phyloP scores from a whole-genome alignment of 2,113 vertebrate genomes.

The Paralichthys olivaceus region DNA sequence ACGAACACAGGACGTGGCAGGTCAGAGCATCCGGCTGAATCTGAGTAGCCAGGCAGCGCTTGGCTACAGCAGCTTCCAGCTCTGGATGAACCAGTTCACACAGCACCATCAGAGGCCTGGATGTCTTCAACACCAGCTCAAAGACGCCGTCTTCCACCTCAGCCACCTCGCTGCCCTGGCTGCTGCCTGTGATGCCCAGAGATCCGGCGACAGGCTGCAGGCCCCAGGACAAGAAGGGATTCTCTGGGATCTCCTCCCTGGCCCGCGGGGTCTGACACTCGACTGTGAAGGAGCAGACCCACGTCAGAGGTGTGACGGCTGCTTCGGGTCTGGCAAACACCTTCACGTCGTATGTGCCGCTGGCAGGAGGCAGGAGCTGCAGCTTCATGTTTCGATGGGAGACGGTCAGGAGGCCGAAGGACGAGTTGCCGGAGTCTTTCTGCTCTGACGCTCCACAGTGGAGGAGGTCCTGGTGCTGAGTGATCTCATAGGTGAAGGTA shows the following conservation, averaged over 20 bases:
- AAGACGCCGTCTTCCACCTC: conserved; percentile 69
- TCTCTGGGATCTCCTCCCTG: conserved; percentile 77
- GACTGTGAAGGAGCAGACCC: conserved; percentile 86
- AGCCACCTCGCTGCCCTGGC: conserved; percentile 64
- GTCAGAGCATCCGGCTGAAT: conserved; percentile 78
- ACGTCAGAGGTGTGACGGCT: conserved; percentile 67
- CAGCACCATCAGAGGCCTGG: conserved; percentile 72
- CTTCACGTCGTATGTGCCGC: conserved; percentile 83
- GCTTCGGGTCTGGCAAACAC: conserved; percentile 78
- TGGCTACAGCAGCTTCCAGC: conserved; percentile 69
- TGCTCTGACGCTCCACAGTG: conserved; percentile 63
- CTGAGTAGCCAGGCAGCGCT: conserved; percentile 81
- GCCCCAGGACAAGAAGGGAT: conserved; percentile 85
- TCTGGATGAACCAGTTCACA: conserved; percentile 80
- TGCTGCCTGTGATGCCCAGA: conserved; percentile 77
- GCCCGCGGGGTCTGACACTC: conserved; percentile 69
- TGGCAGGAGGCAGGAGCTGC: conserved; percentile 75
- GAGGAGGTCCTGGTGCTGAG: conserved; percentile 72
- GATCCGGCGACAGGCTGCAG: conserved; percentile 69
- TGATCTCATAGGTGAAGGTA: conserved; percentile 85
- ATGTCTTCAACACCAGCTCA: conserved; percentile 75
- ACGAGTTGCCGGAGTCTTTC: conserved; percentile 67
- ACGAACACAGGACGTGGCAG: conserved; percentile 82
- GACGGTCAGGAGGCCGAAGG: conserved; percentile 75
- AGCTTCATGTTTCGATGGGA: conserved; percentile 78